These are phyloP conservation scores for Rhabdomys dilectus DNA, from an alignment of 2,113 vertebrate genomes.

Conservation along the genomic window DNA sequence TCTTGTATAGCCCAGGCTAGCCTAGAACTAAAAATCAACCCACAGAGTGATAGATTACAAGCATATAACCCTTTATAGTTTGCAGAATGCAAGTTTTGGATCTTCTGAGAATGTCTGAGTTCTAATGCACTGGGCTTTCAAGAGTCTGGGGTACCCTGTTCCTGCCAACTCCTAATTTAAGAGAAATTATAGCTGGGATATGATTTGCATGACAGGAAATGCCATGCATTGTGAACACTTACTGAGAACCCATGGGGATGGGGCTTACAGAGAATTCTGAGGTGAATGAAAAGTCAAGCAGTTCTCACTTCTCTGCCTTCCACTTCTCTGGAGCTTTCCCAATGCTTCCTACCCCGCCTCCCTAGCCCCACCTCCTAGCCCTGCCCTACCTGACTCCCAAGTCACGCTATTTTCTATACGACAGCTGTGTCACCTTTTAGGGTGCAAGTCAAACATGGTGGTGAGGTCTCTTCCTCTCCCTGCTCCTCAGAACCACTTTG, in stretches of 20 bases:
- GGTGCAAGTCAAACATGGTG: background rate
- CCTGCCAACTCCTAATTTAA: background rate
- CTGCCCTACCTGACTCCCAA: accelerated
- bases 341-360: background rate
- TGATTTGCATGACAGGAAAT: conserved; percentile 25
- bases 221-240: background rate
- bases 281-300: background rate
- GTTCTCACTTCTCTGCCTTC: background rate
- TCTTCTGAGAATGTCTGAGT: background rate
- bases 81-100: background rate
- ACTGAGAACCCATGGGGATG: background rate
- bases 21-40: background rate
- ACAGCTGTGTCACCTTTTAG: background rate
- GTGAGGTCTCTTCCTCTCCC: background rate
- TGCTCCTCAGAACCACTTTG: background rate
- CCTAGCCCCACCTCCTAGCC: background rate
- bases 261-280: background rate
- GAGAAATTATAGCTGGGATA: background rate
- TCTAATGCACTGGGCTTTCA: background rate
- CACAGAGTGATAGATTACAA: background rate
- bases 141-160: background rate
- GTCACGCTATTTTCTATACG: background rate
- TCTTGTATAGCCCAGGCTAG: background rate
- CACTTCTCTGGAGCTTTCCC: background rate
- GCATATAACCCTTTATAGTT: background rate